These are phyloP conservation scores for Pseudocheirus occidentalis DNA, from an alignment of 2,797 vertebrate species.

Conservation along the genomic window DNA sequence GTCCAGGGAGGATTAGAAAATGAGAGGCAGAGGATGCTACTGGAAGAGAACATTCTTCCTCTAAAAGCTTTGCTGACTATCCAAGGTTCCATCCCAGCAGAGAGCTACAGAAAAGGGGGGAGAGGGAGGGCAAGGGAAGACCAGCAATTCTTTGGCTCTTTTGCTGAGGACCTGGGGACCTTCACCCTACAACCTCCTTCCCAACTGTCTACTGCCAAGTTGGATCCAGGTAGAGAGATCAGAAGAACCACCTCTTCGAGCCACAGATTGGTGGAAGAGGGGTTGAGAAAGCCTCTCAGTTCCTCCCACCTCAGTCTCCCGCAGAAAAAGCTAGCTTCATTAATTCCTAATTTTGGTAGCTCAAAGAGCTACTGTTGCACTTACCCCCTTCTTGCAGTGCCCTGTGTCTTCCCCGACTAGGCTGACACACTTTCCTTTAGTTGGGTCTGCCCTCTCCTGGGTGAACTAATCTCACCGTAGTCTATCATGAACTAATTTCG, in stretches of 20 bases:
- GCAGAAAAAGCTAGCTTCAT: background rate
- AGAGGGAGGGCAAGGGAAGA: background rate
- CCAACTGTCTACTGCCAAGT: background rate
- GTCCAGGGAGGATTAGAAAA: conserved; percentile 5
- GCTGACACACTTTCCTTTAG: conserved; percentile 1
- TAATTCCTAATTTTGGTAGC: background rate
- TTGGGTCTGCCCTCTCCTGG: background rate
- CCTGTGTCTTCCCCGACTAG: background rate
- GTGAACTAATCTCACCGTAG: conserved; percentile 33
- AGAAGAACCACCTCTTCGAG: background rate
- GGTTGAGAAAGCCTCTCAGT: background rate
- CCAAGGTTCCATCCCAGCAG: background rate
- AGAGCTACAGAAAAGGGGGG: background rate
- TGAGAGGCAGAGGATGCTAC: background rate
- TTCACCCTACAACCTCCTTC: background rate
- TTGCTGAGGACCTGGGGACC: background rate
- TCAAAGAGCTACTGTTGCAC: background rate
- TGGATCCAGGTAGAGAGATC: background rate
- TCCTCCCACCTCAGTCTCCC: background rate
- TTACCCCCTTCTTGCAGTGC: background rate
- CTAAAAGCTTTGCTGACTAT: background rate
- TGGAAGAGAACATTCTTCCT: background rate
- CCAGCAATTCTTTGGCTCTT: background rate
- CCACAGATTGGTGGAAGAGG: background rate
- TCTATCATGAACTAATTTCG: conserved; percentile 25